Evolutionary conservation across 2,113 vertebrate species (phyloP), one percentile per base, ranked within the genome.

Genomic region (Elaphurus davidianus): DNA sequence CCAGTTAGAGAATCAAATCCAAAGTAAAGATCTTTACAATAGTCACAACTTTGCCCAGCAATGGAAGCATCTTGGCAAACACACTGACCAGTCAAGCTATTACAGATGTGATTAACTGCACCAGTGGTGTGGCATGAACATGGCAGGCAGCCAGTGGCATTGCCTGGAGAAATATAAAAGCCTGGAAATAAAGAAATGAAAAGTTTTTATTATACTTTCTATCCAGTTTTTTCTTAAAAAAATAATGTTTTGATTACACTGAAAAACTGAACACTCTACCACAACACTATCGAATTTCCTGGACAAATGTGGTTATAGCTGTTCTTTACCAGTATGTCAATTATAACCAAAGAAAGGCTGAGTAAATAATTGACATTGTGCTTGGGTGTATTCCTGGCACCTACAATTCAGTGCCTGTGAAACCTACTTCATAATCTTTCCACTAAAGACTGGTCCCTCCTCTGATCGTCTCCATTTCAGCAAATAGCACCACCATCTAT

Each of bases 61-160:
- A 99, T 97, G 1, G 99, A 99, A 10, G 90, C 97, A 96, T 99
- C 99, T 17, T 96, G 97, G 93, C 99, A 99, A 91, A 97, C 33
- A 93, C 99, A 99, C 88, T 99, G 99, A 54, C 99, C 99, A 0
- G 98, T 99, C 30, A 98, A 95, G 91, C 97, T 98, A 47, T 99
- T 98, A 97, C 99, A 99, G 87, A 85, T 89, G 88, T 97, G 98
- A 95, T 98, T 98, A 4, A 98, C 94, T 14, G 99, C 99, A 84
- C 99, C 99, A 87, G 98, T 93, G 36, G 88, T 27, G 94, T 99
- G 99, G 98, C 99, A 99, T 62, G 99, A 98, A 97, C 99, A 99
- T 12, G 99, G 99, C 64, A 99, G 97, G 98, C 99, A 99, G 87
- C 96, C 95, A 86, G 97, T 94, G 27, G 90, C 10, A 59, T 90